Evolutionary conservation across 2,113 vertebrate genomes (phyloP).

Genomic region (Halcyon malimbica): DNA sequence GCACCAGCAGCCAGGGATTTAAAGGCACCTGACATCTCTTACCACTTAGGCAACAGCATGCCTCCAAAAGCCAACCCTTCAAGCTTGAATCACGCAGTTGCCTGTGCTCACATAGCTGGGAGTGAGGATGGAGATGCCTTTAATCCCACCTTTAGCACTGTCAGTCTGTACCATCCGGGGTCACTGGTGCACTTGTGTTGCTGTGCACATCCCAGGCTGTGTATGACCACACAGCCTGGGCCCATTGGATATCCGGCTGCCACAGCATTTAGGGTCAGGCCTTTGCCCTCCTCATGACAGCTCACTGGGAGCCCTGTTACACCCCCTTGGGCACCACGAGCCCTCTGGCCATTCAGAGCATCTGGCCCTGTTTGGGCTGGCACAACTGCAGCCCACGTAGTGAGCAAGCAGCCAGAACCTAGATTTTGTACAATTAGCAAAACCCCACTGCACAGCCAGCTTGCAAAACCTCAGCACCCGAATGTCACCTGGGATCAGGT

Average conservation of each 20-base stretch:
- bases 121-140: background rate
- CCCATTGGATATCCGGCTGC: background rate
- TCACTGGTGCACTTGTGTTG: background rate
- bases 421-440: constrained; percentile 13
- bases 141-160: background rate
- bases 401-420: rapidly evolving
- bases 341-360: background rate
- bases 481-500: constrained; percentile 14
- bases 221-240: too few species aligned
- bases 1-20: background rate
- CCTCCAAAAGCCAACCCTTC: background rate
- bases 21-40: background rate
- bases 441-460: background rate
- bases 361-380: rapidly evolving
- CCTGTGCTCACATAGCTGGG: rapidly evolving
- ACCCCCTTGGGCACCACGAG: rapidly evolving
- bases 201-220: background rate
- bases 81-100: background rate
- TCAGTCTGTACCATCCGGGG: background rate
- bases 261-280: background rate
- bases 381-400: background rate
- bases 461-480: constrained; percentile 11
- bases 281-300: background rate
- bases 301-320: background rate
- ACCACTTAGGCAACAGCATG: background rate